A percentile compares a stretch with the other conserved stretches of the same genome.
phyloP scores from a whole-genome alignment of 2,113 vertebrate genomes.

The Boulengeromyrus knoepffleri region DNA sequence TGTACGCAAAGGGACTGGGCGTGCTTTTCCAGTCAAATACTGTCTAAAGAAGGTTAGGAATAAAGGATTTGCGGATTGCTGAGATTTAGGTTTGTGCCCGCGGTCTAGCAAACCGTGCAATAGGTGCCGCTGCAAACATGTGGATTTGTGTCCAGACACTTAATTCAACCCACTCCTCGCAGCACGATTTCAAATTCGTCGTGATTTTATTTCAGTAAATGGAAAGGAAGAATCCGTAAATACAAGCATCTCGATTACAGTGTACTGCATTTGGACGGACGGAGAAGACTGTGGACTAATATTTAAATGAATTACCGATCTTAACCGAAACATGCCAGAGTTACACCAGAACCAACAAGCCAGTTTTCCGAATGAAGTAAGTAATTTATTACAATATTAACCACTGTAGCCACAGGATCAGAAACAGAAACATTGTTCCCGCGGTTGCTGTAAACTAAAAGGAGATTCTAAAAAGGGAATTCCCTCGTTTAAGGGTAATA shows the following conservation, averaged over 20 bases:
- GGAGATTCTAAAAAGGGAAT: neutral
- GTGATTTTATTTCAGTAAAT: neutral
- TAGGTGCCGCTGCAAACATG: neutral
- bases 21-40: neutral
- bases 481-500: neutral
- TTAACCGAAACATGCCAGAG: neutral
- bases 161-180: neutral
- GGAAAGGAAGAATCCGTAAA: neutral
- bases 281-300: neutral
- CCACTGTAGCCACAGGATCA: neutral
- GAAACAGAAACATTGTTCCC: neutral
- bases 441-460: neutral
- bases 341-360: neutral
- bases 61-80: neutral
- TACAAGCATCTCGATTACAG: neutral
- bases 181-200: neutral
- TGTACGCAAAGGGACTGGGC: neutral
- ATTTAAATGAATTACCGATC: neutral
- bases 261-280: neutral
- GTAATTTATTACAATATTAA: neutral
- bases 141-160: conserved; percentile 18
- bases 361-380: neutral
- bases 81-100: neutral
- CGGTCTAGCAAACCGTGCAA: neutral
- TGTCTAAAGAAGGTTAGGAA: neutral